Evolutionary conservation across 2,797 vertebrate genomes (phyloP).

Genomic region (Valencia hispanica): DNA sequence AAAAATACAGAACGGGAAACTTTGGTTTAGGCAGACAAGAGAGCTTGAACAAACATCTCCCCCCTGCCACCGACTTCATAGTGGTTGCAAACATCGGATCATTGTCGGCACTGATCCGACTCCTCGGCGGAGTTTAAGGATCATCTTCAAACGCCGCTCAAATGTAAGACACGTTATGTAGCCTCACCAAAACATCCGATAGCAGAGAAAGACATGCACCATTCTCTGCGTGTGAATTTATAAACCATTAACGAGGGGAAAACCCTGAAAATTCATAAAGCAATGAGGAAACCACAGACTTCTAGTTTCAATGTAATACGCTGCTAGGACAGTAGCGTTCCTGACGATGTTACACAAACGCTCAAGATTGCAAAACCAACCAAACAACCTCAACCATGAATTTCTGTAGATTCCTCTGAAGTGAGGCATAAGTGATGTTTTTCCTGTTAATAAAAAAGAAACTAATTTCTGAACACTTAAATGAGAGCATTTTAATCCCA

Average conservation of each 20-base stretch:
- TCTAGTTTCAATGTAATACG: neutral
- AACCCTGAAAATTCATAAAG: neutral
- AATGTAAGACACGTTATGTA: neutral
- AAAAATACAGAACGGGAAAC: slow-evolving; percentile 8
- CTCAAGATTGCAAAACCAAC: neutral
- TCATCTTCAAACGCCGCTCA: slow-evolving; percentile 3
- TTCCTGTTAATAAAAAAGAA: too few relatives aligned
- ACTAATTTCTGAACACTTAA: neutral
- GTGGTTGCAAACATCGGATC: neutral
- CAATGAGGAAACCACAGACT: neutral
- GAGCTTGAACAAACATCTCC: slow-evolving; percentile 5
- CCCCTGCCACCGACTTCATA: slow-evolving; percentile 1
- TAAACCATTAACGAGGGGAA: neutral
- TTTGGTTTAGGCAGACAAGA: neutral
- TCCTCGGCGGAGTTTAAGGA: slow-evolving; percentile 10
- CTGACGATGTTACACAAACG: neutral
- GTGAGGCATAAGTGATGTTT: too few relatives aligned
- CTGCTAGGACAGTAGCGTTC: neutral
- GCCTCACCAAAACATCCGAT: neutral
- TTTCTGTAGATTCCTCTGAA: neutral
- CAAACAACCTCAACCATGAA: neutral
- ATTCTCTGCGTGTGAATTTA: neutral
- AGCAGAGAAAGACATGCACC: neutral
- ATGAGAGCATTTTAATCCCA: too few relatives aligned
- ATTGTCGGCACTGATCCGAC: slow-evolving; percentile 8